phyloP scores from a whole-genome alignment of 2,888 invertebrate genomes.

The Bugula neritina region DNA sequence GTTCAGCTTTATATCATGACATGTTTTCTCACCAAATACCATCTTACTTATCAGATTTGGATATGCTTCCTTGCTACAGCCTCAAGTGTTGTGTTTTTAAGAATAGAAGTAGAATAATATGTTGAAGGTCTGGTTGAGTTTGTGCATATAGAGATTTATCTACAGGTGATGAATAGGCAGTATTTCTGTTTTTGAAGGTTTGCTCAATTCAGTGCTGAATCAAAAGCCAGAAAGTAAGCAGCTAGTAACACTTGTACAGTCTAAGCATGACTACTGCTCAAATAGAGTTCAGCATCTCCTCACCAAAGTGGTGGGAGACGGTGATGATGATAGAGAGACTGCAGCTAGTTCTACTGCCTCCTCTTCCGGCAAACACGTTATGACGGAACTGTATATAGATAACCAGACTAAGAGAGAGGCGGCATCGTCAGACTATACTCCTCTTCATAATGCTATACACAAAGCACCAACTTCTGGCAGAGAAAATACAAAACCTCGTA shows the following conservation, averaged over 20 bases:
- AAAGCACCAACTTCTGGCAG: neutral
- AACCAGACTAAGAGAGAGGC: constrained; percentile 15
- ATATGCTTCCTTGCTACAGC: too few relatives aligned
- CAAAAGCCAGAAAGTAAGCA: constrained; percentile 17
- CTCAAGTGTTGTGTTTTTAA: too few relatives aligned
- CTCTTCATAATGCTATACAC: constrained; percentile 18
- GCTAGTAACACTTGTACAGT: neutral
- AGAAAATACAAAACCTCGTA: neutral
- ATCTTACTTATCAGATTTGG: too few relatives aligned
- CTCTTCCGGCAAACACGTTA: neutral
- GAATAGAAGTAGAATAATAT: too few relatives aligned
- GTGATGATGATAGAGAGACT: neutral
- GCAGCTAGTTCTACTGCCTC: neutral
- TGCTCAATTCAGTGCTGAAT: constrained; percentile 12
- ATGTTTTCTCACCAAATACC: too few relatives aligned
- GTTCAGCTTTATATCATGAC: too few relatives aligned
- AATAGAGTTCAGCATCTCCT: constrained; percentile 6
- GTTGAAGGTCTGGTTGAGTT: too few relatives aligned
- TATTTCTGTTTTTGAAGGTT: constrained; percentile 12
- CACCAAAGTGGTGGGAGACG: neutral
- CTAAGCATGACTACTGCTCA: constrained; percentile 9
- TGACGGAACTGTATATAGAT: constrained; percentile 16
- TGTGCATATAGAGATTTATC: too few relatives aligned
- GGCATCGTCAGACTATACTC: constrained; percentile 10
- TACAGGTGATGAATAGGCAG: too few relatives aligned